These are phyloP conservation scores for Pyrrhia umbra DNA, from an alignment of 2,888 invertebrate species.

Conservation along the genomic window DNA sequence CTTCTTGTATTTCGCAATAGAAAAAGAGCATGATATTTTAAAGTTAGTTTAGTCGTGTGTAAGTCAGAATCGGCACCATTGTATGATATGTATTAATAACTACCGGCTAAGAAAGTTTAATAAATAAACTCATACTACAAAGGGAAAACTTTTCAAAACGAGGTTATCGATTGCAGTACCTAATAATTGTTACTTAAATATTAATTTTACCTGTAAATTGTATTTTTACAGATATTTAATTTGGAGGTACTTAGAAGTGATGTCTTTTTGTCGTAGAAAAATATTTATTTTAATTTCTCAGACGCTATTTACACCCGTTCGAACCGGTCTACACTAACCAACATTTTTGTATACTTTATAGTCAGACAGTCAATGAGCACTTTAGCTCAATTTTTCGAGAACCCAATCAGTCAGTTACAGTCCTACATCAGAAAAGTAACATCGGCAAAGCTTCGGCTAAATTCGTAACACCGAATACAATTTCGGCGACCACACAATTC, in stretches of 20 bases:
- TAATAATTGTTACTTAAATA: slow-evolving; percentile 16
- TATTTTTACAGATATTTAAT: slow-evolving; percentile 3
- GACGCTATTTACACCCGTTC: slow-evolving; percentile 39
- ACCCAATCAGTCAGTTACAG: slow-evolving; percentile 52
- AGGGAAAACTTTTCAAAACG: slow-evolving; percentile 22
- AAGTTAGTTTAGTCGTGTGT: too few species aligned
- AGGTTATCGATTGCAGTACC: slow-evolving; percentile 18
- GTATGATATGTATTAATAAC: slow-evolving; percentile 36
- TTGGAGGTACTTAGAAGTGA: slow-evolving; percentile 25
- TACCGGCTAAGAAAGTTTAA: slow-evolving; percentile 17
- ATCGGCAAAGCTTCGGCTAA: slow-evolving; percentile 59
- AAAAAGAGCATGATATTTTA: too few species aligned
- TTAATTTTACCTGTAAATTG: slow-evolving; percentile 18
- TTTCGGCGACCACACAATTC: slow-evolving; percentile 22
- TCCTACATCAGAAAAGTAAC: slow-evolving; percentile 40
- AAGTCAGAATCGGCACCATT: too few species aligned
- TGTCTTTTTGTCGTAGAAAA: slow-evolving; percentile 60
- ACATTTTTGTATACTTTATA: slow-evolving; percentile 41
- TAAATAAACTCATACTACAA: slow-evolving; percentile 13
- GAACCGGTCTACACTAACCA: slow-evolving; percentile 24
- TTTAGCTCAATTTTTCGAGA: slow-evolving; percentile 41
- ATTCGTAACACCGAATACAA: slow-evolving; percentile 46
- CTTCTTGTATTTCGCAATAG: too few species aligned
- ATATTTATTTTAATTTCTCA: slow-evolving; percentile 46
- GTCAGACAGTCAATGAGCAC: slow-evolving; percentile 51